Evolutionary conservation across 2,888 invertebrate genomes (phyloP).

Genomic region (Catonia carolina): DNA sequence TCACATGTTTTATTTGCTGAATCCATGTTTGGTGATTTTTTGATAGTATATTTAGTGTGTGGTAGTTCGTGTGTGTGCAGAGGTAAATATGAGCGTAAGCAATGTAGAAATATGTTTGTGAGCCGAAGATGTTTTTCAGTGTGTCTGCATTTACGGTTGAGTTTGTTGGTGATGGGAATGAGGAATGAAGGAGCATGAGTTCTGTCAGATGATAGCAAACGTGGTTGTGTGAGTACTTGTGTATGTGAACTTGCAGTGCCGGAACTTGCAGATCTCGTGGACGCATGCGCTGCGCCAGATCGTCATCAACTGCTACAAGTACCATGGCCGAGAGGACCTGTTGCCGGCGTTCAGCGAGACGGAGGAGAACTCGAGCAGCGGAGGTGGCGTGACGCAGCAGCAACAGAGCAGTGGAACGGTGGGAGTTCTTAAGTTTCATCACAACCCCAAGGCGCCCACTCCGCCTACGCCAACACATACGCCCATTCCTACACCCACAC

Average conservation of each 20-base stretch:
- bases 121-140: too few relatives aligned
- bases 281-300: conserved; percentile 94
- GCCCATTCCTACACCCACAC: conserved; percentile 31
- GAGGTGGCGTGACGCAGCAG: conserved; percentile 19
- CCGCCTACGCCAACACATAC: conserved; percentile 43
- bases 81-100: too few relatives aligned
- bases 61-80: too few relatives aligned
- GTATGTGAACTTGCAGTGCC: conserved; percentile 24
- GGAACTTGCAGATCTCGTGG: conserved; percentile 79
- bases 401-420: conserved; percentile 38
- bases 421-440: conserved; percentile 46
- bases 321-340: conserved; percentile 91
- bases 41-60: too few relatives aligned
- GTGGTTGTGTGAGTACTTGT: conserved; percentile 16
- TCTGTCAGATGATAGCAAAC: too few relatives aligned
- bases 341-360: conserved; percentile 91
- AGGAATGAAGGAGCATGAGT: too few relatives aligned
- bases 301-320: conserved; percentile 96
- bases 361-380: conserved; percentile 51
- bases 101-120: too few relatives aligned
- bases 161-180: too few relatives aligned
- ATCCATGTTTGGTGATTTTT: too few relatives aligned
- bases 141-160: too few relatives aligned
- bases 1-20: too few relatives aligned
- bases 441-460: conserved; percentile 43